These are phyloP conservation scores for Onchidella celtica DNA, from an alignment of 2,888 invertebrate species.

Conservation along the genomic window DNA sequence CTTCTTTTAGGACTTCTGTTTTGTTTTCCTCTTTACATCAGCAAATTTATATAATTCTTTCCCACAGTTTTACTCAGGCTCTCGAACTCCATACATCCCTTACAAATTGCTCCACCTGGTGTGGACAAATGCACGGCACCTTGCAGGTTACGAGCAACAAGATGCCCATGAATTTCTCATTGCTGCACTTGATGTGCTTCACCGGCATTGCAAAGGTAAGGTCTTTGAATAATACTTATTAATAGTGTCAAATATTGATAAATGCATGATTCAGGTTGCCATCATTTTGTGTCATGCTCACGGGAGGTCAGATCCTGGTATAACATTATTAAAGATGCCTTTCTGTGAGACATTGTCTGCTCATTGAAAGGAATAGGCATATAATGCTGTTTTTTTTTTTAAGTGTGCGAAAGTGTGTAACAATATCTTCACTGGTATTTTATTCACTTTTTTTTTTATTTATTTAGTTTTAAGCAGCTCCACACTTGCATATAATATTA, in stretches of 20 bases:
- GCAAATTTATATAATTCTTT: no score
- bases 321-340: no score
- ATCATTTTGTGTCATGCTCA: no score
- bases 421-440: background rate
- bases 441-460: background rate
- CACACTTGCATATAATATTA: no score
- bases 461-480: no score
- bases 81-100: slow-evolving; percentile 91
- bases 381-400: no score
- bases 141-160: slow-evolving; percentile 97
- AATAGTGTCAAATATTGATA: background rate
- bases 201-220: slow-evolving; percentile 87
- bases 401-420: no score
- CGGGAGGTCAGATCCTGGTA: no score
- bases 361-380: no score
- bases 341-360: background rate
- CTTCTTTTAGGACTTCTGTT: no score
- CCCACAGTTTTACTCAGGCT: slow-evolving; percentile 97
- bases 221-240: background rate
- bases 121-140: slow-evolving; percentile 97
- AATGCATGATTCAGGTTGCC: background rate
- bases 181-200: slow-evolving; percentile 94
- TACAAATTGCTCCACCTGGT: slow-evolving; percentile 94
- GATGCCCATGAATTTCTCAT: slow-evolving; percentile 99
- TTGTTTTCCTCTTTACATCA: no score